Base-by-base conservation (phyloP, 2,888 invertebrate species). In the Agrochola circellaris region DNA sequence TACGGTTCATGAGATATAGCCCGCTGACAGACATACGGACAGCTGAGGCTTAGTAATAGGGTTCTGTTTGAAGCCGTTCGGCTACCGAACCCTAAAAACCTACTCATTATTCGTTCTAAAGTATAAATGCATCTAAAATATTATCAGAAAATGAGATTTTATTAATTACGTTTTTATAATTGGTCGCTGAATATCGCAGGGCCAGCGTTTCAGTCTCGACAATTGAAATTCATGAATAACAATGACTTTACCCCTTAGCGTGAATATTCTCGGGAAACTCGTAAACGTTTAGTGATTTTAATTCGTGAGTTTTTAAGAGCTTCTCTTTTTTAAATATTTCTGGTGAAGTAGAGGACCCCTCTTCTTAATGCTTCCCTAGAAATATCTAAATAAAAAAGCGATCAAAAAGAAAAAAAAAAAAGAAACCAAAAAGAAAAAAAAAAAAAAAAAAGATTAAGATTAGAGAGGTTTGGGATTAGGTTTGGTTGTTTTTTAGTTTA, bases 221-320 rank as follows among this genome's bases (percentile, higher is more conserved):
- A 80, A 77, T 83, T 83, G 83, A 78, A 84, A 83, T 83, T 87
- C 83, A 88, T 89, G 89, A 89, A 89, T 88, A 86, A 83, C 80
- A 89, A 89, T 88, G 86, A 85, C 73, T 62, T 77, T 20, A 81
- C 73, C 68, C 74, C 78, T 58, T 80, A 66, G 67, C 81, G 75
- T 67, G 83, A 86, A 88, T 78, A 81, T 81, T 82, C 80, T 79
- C 38, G 78, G 30, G 23, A 70, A 56, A 64, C 60, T 70, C 68
- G 56, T 78, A 76, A 87, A 79, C 88, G 81, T 58, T 87, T 85
- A 75, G 66, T 67, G 64, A 74, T 62, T 38, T 71, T 51, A 62
- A 62, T 64, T 79, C 64, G 26, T 75, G 75, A 81, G 68, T 86
- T 77, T 73, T 87, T 66, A 68, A 72, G 42, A 66, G 67, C 9